These are phyloP conservation scores for Drosophila biarmipes DNA, from an alignment of 1,140 invertebrate genomes.

Conservation along the genomic window DNA sequence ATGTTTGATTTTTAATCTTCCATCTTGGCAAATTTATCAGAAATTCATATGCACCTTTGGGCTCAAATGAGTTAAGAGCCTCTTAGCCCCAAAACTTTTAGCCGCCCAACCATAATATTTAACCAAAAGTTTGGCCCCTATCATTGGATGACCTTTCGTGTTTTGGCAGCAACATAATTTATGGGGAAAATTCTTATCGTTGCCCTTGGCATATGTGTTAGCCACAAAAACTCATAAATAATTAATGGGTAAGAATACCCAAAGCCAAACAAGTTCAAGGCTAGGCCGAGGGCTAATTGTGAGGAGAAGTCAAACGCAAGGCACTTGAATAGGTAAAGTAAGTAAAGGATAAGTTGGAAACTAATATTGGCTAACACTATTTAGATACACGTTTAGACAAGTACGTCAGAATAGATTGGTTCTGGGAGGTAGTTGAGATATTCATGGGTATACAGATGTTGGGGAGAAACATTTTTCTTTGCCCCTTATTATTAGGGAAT, in stretches of 20 bases:
- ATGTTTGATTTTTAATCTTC: not conserved
- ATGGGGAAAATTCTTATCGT: slow-evolving; percentile 48
- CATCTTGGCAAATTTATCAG: not conserved
- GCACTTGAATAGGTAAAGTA: not conserved
- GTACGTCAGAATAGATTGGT: not conserved
- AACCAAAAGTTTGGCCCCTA: slow-evolving; percentile 52
- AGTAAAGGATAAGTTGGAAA: slow-evolving; percentile 2
- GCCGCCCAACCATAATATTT: slow-evolving; percentile 27
- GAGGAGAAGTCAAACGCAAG: not conserved
- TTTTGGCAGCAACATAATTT: slow-evolving; percentile 56
- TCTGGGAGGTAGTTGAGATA: not conserved
- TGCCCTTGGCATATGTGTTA: slow-evolving; percentile 41
- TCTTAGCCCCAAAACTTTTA: slow-evolving; percentile 22
- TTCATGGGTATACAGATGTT: not conserved
- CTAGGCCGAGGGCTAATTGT: slow-evolving; percentile 13
- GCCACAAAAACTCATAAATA: slow-evolving; percentile 50
- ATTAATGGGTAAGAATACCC: slow-evolving; percentile 44
- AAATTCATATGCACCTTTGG: slow-evolving; percentile 16
- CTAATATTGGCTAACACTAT: slow-evolving; percentile 9
- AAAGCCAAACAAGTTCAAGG: slow-evolving; percentile 45
- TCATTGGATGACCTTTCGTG: slow-evolving; percentile 50
- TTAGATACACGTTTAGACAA: not conserved
- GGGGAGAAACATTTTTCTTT: no score
- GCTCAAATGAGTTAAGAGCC: slow-evolving; percentile 9
- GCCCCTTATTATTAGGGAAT: no score